Base-by-base conservation (phyloP, 1,140 invertebrate species). In the Hirudo medicinalis region DNA sequence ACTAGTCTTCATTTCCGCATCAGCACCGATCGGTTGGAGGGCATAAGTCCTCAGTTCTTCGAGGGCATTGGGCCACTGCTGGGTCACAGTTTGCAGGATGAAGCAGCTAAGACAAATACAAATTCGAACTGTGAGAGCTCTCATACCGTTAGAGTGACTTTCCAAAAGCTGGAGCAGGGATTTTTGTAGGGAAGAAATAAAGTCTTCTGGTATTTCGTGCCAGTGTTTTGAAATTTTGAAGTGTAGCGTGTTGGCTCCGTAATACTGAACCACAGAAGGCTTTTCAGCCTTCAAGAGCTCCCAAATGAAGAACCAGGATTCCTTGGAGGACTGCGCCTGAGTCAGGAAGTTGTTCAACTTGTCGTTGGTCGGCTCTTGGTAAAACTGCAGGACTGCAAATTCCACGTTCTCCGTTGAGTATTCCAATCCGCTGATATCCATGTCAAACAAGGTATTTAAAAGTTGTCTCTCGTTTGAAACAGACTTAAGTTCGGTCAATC, bases 231-330 rank as follows among this genome's bases (percentile, higher is more conserved):
- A 87, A 54, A 95, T 86, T 82, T 95, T 95, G 0, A 87, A 86
- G 76, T 94, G 89, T 54, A 95, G 80, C 66, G 90, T 91, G 67
- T 88, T 91, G 13, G 92, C 91, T 72, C 89, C 92, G 86, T 92
- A 96, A 83, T 91, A 94, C 80, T 94, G 91, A 6, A 92, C 88
- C 83, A 94, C 91, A 70, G 87, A 86, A 57, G 86, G 83, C 84
- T 91, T 91, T 70, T 86, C 85, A 15, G 88, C 85, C 77, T 88
- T 85, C 74, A 94, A 84, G 27, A 94, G 83, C 72, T 91, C 86
- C 91, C 91, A 94, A 0, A 90, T 87, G 82, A 93, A 91, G 75
- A 86, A 87, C 92, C 92, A 95, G 43, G 91, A 91, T 81, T 91
- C 87, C 15, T 87, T 85, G 36, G 89, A 91, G 72, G 86, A 84